Base-by-base conservation (phyloP, 2,797 vertebrate species). In the Gallinago solitaria region DNA sequence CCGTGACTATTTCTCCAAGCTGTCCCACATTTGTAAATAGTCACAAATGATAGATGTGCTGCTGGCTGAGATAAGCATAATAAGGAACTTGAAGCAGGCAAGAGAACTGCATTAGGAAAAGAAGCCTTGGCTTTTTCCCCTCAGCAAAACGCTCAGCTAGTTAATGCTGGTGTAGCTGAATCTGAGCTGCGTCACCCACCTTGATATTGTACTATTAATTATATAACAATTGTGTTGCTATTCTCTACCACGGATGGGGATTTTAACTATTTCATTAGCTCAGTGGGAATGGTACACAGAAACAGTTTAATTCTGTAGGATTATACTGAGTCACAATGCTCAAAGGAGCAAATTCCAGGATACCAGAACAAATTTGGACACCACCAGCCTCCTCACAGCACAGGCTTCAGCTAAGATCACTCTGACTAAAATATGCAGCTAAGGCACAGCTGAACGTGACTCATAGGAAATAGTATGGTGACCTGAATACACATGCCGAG, bases 371-470 rank as follows among this genome's bases (percentile, higher is more conserved):
- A 90, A 94, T 92, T 65, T 94, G 96, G 91, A 53, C 68, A 47
- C 85, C 50, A 48, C 50, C 94, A 96, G 64, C 90, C 94, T 95
- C 81, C 93, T 89, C 75, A 67, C 86, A 80, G 83, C 88, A 82
- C 71, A 91, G 90, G 74, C 74, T 97, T 81, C 63, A 76, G 91
- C 69, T 75, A 94, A 88, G 77, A 91, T 95, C 56, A 8, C 75
- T 94, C 83, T 88, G 83, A 95, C 81, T 96, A 84, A 94, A 96
- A 94, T 87, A 85, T 47, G 81, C 78, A 95, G 96, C 86, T 85
- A 94, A 95, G 75, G 88, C 91, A 95, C 77, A 93, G 94, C 93
- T 94, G 95, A 96, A 96, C 23, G 91, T 96, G 95, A 95, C 88
- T 96, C 87, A 93, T 57, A 96, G 91, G 89, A 90, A 93, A 79